A percentile compares a stretch with the other conserved stretches of the same genome.
Evolutionary conservation across 2,888 invertebrate species (phyloP).

Genomic region (Dicycla oo): DNA sequence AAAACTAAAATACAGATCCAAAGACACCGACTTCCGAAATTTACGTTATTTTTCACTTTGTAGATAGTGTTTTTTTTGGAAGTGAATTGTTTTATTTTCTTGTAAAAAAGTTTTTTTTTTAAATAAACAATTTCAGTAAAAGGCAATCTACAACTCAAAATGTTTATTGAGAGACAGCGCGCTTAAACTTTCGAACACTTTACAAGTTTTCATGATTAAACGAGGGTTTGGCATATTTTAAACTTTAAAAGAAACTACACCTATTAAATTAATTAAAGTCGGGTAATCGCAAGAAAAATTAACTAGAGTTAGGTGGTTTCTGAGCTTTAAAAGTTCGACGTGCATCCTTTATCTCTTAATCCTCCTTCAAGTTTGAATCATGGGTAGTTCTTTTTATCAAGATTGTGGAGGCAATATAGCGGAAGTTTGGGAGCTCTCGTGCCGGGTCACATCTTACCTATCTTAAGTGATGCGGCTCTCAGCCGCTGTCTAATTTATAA

Average conservation of each 20-base stretch:
- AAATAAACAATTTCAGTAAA: conserved; percentile 62
- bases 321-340: conserved; percentile 77
- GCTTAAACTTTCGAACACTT: conserved; percentile 51
- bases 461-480: conserved; percentile 90
- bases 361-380: conserved; percentile 87
- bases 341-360: conserved; percentile 80
- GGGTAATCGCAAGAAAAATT: conserved; percentile 62
- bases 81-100: too few species aligned
- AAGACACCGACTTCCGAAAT: too few species aligned
- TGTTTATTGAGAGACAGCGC: conserved; percentile 47
- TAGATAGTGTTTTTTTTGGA: too few species aligned
- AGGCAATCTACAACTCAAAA: conserved; percentile 48
- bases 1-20: too few species aligned
- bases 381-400: conserved; percentile 89
- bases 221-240: conserved; percentile 45
- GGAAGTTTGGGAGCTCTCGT: conserved; percentile 86
- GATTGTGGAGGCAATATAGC: conserved; percentile 86
- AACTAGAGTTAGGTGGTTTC: conserved; percentile 68
- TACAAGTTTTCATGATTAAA: conserved; percentile 50
- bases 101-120: too few species aligned
- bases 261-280: conserved; percentile 65
- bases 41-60: too few species aligned
- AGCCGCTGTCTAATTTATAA: conserved; percentile 90
- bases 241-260: conserved; percentile 45
- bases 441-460: conserved; percentile 90